Conservation (phyloP, 2,888 invertebrate species). For the Oxycera nigricornis region DNA sequence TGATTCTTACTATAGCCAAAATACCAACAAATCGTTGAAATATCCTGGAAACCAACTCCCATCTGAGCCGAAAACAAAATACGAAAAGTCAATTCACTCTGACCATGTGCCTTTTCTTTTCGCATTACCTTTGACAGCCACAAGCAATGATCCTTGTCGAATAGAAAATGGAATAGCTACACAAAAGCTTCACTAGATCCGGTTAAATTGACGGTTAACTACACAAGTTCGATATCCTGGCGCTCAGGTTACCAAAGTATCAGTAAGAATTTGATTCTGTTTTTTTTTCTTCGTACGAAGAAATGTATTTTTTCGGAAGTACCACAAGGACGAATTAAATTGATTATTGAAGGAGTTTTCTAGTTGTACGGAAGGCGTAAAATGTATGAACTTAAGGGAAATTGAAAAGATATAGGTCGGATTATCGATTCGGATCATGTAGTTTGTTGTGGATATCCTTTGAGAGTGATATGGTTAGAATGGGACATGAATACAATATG, state of each 20-base stretch:
- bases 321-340: conserved; percentile 26
- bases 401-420: background rate
- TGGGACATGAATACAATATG: background rate
- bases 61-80: background rate
- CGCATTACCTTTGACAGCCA: background rate
- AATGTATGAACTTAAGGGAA: no score
- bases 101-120: background rate
- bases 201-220: background rate
- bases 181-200: background rate
- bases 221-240: background rate
- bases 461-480: background rate
- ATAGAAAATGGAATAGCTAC: background rate
- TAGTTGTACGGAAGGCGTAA: background rate
- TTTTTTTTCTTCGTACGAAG: background rate
- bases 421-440: conserved; percentile 33
- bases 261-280: background rate
- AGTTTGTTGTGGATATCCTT: background rate
- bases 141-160: conserved; percentile 13
- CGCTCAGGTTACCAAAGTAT: no score
- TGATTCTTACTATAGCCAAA: no score
- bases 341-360: background rate
- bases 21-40: background rate
- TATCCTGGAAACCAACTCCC: background rate
- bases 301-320: background rate
- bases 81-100: background rate